Evolutionary conservation across 2,888 invertebrate genomes (phyloP).

Genomic region (Acheta domesticus): DNA sequence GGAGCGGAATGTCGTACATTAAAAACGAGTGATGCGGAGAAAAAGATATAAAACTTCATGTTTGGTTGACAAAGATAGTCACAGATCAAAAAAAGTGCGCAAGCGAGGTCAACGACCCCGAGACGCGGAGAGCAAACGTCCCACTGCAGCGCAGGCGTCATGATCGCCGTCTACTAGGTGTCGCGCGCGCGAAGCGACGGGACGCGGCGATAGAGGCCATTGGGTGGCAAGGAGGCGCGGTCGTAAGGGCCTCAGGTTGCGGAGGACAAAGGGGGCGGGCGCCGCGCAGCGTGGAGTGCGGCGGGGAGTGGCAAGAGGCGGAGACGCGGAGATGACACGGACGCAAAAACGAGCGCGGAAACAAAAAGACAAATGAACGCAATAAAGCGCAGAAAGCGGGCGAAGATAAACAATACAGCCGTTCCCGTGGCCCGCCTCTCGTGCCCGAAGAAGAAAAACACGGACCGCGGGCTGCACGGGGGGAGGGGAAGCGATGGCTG

Average conservation of each 20-base stretch:
- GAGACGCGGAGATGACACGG: constrained; percentile 18
- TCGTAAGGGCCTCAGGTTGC: not conserved
- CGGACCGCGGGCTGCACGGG: not conserved
- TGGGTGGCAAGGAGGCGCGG: too few species aligned
- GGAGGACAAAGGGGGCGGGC: not conserved
- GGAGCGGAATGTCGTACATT: too few species aligned
- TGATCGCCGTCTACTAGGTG: too few species aligned
- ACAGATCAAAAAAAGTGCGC: too few species aligned
- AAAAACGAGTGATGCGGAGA: too few species aligned
- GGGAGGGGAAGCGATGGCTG: not conserved
- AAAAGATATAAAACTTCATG: too few species aligned
- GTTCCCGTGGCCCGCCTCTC: not conserved
- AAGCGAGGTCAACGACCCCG: too few species aligned
- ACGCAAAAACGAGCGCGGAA: constrained; percentile 18
- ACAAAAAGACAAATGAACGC: constrained; percentile 9
- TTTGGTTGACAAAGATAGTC: too few species aligned
- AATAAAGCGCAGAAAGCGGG: constrained; percentile 18
- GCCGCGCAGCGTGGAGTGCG: not conserved
- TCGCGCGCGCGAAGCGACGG: too few species aligned
- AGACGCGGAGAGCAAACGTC: too few species aligned
- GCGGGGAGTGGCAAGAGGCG: not conserved
- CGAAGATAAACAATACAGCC: constrained; percentile 18
- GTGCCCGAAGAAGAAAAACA: not conserved
- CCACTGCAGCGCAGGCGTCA: too few species aligned
- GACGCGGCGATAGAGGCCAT: too few species aligned